Conservation (phyloP, 2,888 invertebrate genomes). For the Pollenia labialis region DNA sequence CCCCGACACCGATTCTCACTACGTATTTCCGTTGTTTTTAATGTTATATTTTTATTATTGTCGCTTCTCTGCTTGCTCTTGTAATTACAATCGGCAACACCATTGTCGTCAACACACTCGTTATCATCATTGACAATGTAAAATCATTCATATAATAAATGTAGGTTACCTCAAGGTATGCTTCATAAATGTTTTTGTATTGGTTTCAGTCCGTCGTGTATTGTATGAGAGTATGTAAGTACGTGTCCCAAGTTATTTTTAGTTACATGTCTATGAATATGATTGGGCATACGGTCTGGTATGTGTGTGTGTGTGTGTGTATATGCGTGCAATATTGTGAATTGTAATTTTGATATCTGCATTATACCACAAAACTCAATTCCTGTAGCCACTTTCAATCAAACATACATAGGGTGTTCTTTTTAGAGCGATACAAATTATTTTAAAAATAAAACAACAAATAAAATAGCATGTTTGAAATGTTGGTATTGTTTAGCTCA, state of each 20-base stretch:
- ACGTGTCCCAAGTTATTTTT: not conserved
- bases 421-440: too few relatives aligned
- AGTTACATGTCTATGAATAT: too few relatives aligned
- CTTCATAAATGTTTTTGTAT: slow-evolving; percentile 24
- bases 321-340: not conserved
- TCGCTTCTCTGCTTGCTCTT: slow-evolving; percentile 16
- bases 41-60: slow-evolving; percentile 18
- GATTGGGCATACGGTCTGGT: too few relatives aligned
- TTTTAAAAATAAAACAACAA: too few relatives aligned
- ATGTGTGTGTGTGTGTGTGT: not conserved
- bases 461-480: too few relatives aligned
- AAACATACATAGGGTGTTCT: not conserved
- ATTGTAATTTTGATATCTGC: slow-evolving; percentile 69
- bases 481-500: too few relatives aligned
- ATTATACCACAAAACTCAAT: slow-evolving; percentile 68
- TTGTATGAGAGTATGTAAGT: too few relatives aligned
- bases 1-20: not conserved
- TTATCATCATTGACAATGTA: slow-evolving; percentile 45
- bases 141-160: slow-evolving; percentile 61
- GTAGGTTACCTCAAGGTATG: slow-evolving; percentile 60
- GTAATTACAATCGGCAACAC: slow-evolving; percentile 27
- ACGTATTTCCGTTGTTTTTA: slow-evolving; percentile 2
- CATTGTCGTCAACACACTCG: slow-evolving; percentile 8
- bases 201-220: not conserved
- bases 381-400: slow-evolving; percentile 59